Base-by-base conservation (phyloP, 2,888 invertebrate species). In the Hypomecis atomaria region DNA sequence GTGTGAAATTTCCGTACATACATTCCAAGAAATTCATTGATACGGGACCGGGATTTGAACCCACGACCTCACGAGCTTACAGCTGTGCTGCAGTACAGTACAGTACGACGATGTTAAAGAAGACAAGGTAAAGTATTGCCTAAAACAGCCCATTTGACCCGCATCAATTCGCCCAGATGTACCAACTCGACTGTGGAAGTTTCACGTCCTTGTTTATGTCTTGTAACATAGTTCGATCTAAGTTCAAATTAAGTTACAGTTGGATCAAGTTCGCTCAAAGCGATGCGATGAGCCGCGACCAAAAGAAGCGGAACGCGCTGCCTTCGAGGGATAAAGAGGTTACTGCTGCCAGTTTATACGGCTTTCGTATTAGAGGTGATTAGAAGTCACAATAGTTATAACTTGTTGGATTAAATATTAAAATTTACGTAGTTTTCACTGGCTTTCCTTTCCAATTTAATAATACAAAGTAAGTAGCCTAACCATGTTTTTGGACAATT, bases 291-390 rank as follows among this genome's bases (percentile, higher is more conserved):
- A 75, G 75, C 66, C 70, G 74, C 66, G 70, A 67, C 72, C 71
- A 70, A 76, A 74, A 75, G 71, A 75, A 75, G 63, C 56, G 70
- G 70, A 71, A 65, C 56, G 56, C 60, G 53, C 56, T 59, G 59
- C 59, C 59, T 59, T 72, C 59, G 70, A 66, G 67, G 72, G 77
- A 75, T 78, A 78, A 77, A 76, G 70, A 76, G 72, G 73, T 78
- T 76, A 75, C 62, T 66, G 62, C 56, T 66, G 43, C 63, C 56
- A 63, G 70, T 72, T 75, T 38, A 50, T 33, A 59, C 6, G n/a
- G 43, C 43, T 55, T 64, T 59, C 59, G 45, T 50, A 58, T 49
- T 42, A 5, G 42, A 6, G 10, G 2, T 8, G 11, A 38, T 50
- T 0, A 6, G 4, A 6, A 40, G 33, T n/a, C n/a, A n/a, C n/a